Evolutionary conservation across 2,888 invertebrate species (phyloP).

Genomic region (Nesidiocoris tenuis): DNA sequence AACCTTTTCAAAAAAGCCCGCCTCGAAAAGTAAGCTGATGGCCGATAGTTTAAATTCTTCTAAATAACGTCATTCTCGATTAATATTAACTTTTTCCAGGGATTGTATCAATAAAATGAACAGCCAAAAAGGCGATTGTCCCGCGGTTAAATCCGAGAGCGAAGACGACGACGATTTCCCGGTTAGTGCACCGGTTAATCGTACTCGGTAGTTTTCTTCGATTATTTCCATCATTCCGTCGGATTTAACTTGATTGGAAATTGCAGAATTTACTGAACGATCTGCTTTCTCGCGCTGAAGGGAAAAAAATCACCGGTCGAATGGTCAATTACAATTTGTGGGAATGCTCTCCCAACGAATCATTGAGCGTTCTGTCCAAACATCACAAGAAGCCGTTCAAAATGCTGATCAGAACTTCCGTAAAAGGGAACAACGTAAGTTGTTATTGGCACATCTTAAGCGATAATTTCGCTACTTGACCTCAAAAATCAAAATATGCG

Average conservation of each 20-base stretch:
- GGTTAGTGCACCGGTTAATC: neutral
- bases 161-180: neutral
- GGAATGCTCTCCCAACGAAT: slow-evolving; percentile 3
- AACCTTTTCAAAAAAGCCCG: neutral
- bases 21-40: neutral
- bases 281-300: neutral
- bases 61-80: too few species aligned
- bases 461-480: neutral
- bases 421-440: slow-evolving; percentile 19
- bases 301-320: neutral
- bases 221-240: neutral
- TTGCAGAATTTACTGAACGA: neutral
- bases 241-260: neutral
- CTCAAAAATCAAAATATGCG: neutral
- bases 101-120: too few species aligned
- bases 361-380: slow-evolving; percentile 8
- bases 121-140: too few species aligned
- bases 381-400: slow-evolving; percentile 27
- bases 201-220: neutral
- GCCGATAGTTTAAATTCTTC: neutral
- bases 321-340: slow-evolving; percentile 17
- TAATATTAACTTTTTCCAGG: too few species aligned
- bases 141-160: neutral
- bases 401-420: slow-evolving; percentile 11
- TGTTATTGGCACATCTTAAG: neutral